Conservation (phyloP, 2,888 invertebrate genomes). For the Carpatolechia fugitivella region DNA sequence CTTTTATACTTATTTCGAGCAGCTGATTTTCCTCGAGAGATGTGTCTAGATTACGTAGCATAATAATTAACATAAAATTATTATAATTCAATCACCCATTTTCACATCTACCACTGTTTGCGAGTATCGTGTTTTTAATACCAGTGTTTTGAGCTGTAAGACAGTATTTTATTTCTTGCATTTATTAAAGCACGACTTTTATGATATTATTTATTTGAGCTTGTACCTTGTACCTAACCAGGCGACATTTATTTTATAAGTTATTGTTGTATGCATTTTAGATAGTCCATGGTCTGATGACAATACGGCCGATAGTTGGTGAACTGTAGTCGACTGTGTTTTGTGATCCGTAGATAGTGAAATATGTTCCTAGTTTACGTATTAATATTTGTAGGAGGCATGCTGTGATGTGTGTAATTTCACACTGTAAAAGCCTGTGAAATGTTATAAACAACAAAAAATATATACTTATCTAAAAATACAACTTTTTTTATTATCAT, state of each 20-base stretch:
- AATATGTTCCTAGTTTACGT: constrained; percentile 48
- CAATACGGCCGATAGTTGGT: neutral
- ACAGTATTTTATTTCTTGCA: too few species aligned
- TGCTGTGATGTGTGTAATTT: constrained; percentile 40
- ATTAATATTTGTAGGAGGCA: constrained; percentile 36
- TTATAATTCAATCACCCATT: too few species aligned
- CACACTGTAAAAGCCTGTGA: constrained; percentile 23
- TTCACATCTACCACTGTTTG: too few species aligned
- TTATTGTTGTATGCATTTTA: neutral
- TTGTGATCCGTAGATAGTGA: constrained; percentile 30
- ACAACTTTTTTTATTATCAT: too few species aligned
- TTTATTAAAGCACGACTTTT: too few species aligned
- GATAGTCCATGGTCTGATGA: neutral
- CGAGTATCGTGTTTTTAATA: too few species aligned
- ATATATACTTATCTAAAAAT: neutral
- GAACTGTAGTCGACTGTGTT: constrained; percentile 8
- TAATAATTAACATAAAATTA: too few species aligned
- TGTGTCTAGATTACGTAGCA: too few species aligned
- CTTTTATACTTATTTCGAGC: too few species aligned
- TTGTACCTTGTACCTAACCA: neutral
- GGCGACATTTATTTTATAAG: neutral
- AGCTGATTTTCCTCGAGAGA: too few species aligned
- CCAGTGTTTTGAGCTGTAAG: too few species aligned
- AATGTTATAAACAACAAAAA: constrained; percentile 28
- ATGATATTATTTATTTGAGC: too few species aligned